Conservation (phyloP, 2,888 invertebrate genomes). For the Eupsilia transversa region DNA sequence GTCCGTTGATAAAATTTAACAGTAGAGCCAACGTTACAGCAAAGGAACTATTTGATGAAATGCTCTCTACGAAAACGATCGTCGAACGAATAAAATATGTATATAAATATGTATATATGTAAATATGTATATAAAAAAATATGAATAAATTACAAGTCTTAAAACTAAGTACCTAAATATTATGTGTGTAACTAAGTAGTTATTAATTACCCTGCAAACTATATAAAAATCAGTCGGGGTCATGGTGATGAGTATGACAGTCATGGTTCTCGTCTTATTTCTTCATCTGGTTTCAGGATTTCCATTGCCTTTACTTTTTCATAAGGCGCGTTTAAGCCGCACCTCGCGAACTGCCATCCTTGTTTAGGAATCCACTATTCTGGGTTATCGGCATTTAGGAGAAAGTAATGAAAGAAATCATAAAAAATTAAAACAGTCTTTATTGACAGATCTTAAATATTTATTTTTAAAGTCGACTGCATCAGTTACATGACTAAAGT, state of each 20-base stretch:
- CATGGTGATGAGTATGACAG: background rate
- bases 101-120: too few relatives aligned
- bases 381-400: background rate
- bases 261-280: background rate
- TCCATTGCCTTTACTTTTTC: background rate
- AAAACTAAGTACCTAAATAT: too few relatives aligned
- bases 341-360: background rate
- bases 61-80: too few relatives aligned
- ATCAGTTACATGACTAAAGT: conserved; percentile 69
- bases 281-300: background rate
- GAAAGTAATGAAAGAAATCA: conserved; percentile 59
- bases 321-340: background rate
- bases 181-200: too few relatives aligned
- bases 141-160: too few relatives aligned
- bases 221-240: background rate
- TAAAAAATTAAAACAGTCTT: conserved; percentile 83
- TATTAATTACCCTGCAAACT: too few relatives aligned
- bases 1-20: too few relatives aligned
- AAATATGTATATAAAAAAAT: too few relatives aligned
- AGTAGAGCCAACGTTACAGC: too few relatives aligned
- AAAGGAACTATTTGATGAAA: too few relatives aligned
- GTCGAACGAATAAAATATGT: too few relatives aligned
- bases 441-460: conserved; percentile 84
- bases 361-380: conserved; percentile 2
- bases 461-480: conserved; percentile 70